phyloP scores from a whole-genome alignment of 2,113 vertebrate species.

The Amia ocellicauda region DNA sequence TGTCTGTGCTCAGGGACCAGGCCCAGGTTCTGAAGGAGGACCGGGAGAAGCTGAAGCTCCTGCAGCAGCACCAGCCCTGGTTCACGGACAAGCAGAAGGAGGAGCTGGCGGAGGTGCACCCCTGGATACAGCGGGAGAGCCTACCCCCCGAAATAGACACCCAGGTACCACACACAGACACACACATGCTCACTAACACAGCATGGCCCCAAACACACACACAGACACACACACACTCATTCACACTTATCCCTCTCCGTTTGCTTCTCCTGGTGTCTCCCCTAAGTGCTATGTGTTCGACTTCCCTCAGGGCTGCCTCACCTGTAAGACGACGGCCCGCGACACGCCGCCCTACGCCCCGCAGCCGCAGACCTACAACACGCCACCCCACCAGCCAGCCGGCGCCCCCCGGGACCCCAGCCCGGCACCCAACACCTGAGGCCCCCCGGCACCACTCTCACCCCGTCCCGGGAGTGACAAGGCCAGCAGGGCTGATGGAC shows the following conservation, averaged over 20 bases:
- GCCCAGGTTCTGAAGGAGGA: conserved; percentile 75
- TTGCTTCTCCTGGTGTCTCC: not conserved
- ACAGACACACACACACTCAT: not conserved
- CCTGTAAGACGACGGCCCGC: conserved; percentile 29
- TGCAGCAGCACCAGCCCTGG: conserved; percentile 72
- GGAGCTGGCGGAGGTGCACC: conserved; percentile 74
- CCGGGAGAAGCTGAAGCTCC: conserved; percentile 66
- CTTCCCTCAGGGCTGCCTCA: conserved; percentile 53
- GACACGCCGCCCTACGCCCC: conserved; percentile 23
- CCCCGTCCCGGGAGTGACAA: not conserved
- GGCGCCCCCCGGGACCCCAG: conserved; percentile 32
- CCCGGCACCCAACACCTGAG: conserved; percentile 46
- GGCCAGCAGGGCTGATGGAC: not conserved
- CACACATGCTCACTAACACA: not conserved
- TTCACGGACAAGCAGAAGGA: conserved; percentile 72
- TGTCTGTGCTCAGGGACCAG: conserved; percentile 57
- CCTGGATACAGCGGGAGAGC: conserved; percentile 68
- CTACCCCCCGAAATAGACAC: conserved; percentile 66
- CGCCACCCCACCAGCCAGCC: conserved; percentile 43
- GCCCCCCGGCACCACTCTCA: not conserved
- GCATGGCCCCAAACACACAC: not conserved
- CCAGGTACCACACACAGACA: conserved; percentile 50
- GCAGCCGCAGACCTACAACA: conserved; percentile 35
- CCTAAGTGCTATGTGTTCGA: no score
- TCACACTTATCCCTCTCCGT: not conserved